Base-by-base conservation (phyloP, 2,888 invertebrate genomes). In the Zeuzera pyrina region DNA sequence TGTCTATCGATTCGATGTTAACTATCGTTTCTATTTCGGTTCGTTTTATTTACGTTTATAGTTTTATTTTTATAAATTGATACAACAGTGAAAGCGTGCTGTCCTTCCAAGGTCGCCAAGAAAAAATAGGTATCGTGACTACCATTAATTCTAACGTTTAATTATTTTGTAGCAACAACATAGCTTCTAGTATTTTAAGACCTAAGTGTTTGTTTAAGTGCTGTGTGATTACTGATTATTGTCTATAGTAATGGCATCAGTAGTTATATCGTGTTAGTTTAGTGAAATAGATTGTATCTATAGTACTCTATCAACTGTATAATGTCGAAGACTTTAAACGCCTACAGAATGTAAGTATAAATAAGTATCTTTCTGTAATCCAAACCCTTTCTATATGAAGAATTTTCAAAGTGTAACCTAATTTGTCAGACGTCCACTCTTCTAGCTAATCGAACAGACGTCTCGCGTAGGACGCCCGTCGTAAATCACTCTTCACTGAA, bases 311-410 rank as follows among this genome's bases (percentile, higher is more conserved):
- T 30, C 41, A 41, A 40, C 52, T 48, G 49, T 69, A 88, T 85
- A 74, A 92, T 92, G 91, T 93, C 93, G 84, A 93, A 92, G 87
- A 92, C 92, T 70, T 89, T 93, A 72, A 93, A 93, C 86, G 92
- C 92, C 66, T 93, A 93, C 84, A 90, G 93, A 87, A 92, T 93
- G 93, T 93, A 85, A 93, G 92, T 91, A 86, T 19, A 19, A 6
- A 10, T n/a, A n/a, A n/a, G n/a, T n/a, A 10, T 22, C 11, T 22
- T 22, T n/a, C 22, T 7, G 11, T 22, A 8, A 22, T 22, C 22
- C 22, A 11, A 22, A 3, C 22, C 10, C 22, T n/a, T 22, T 22
- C 22, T 22, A 12, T 25, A 25, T 25, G 12, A 5, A 10, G 25
- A 12, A 12, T 11, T 10, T 12, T 25, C 25, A 12, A 11, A 25